These are phyloP conservation scores for Irena cyanogastra DNA, from an alignment of 2,113 vertebrate species.

Conservation along the genomic window DNA sequence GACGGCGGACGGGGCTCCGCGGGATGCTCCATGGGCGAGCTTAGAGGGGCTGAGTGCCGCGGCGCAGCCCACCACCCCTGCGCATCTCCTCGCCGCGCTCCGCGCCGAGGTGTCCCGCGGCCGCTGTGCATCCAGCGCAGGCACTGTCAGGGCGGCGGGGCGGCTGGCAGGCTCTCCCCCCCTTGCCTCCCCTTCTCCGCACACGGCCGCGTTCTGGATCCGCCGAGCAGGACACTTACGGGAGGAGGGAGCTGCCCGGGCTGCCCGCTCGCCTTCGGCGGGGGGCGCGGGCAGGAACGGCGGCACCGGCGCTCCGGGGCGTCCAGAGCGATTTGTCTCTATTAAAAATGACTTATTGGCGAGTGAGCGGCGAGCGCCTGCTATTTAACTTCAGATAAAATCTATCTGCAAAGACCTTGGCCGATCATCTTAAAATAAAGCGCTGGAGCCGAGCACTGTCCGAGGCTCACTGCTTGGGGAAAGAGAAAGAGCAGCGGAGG, in stretches of 20 bases:
- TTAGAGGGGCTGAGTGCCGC: slow-evolving; percentile 19
- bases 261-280: slow-evolving; percentile 20
- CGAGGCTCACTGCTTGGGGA: slow-evolving; percentile 45
- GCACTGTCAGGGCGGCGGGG: not conserved
- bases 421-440: slow-evolving; percentile 48
- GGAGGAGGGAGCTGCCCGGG: not conserved
- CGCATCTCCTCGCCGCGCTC: slow-evolving; percentile 32
- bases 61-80: not conserved
- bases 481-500: not conserved
- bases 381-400: slow-evolving; percentile 44
- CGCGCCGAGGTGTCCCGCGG: slow-evolving; percentile 22
- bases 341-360: slow-evolving; percentile 44
- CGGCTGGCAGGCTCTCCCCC: not conserved
- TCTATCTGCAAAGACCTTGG: slow-evolving; percentile 53
- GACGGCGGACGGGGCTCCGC: slow-evolving; percentile 23
- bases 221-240: slow-evolving; percentile 52
- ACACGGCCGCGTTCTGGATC: slow-evolving; percentile 37
- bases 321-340: slow-evolving; percentile 49
- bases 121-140: slow-evolving; percentile 36
- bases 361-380: not conserved
- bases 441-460: slow-evolving; percentile 22
- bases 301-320: slow-evolving; percentile 15
- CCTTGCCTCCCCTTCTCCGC: slow-evolving; percentile 41
- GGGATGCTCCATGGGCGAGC: slow-evolving; percentile 41
- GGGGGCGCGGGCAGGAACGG: not conserved